Conservation (phyloP, 2,797 vertebrate species). For the Gymnoscopelus braueri region DNA sequence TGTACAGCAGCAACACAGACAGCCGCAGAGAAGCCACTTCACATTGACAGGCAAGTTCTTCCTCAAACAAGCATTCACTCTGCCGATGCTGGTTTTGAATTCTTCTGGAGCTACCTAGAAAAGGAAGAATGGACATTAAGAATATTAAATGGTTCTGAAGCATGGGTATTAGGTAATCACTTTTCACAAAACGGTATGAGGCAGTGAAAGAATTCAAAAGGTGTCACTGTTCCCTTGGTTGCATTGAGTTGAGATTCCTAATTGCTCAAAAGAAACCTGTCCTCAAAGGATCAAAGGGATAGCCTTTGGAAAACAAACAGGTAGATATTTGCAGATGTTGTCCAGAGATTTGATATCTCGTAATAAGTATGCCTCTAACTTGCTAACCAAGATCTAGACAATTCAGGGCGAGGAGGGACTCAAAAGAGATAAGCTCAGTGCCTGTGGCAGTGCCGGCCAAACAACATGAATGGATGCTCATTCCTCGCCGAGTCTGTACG, state of each 20-base stretch:
- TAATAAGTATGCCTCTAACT: slow-evolving; percentile 67
- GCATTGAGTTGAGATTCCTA: slow-evolving; percentile 36
- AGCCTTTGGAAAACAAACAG: slow-evolving; percentile 57
- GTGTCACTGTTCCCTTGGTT: slow-evolving; percentile 17
- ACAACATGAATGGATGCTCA: slow-evolving; percentile 90
- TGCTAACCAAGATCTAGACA: slow-evolving; percentile 76
- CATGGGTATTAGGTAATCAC: neutral
- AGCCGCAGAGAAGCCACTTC: slow-evolving; percentile 98
- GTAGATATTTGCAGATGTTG: slow-evolving; percentile 76
- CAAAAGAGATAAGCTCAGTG: slow-evolving; percentile 84
- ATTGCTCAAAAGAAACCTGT: slow-evolving; percentile 47
- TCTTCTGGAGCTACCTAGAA: slow-evolving; percentile 96
- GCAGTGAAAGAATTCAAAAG: slow-evolving; percentile 10
- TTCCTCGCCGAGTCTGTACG: slow-evolving; percentile 86
- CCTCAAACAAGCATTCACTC: slow-evolving; percentile 93
- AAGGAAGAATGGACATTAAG: slow-evolving; percentile 1
- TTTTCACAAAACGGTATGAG: slow-evolving; percentile 9
- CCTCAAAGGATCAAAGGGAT: slow-evolving; percentile 70
- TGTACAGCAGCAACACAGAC: slow-evolving; percentile 98
- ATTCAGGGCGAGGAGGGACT: slow-evolving; percentile 82
- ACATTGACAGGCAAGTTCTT: slow-evolving; percentile 97
- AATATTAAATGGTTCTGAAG: too few relatives aligned
- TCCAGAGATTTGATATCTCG: slow-evolving; percentile 77
- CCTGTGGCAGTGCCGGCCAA: slow-evolving; percentile 86
- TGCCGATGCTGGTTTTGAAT: slow-evolving; percentile 96